These are phyloP conservation scores for Drosophila novamexicana DNA, from an alignment of 1,140 invertebrate species.

Conservation along the genomic window DNA sequence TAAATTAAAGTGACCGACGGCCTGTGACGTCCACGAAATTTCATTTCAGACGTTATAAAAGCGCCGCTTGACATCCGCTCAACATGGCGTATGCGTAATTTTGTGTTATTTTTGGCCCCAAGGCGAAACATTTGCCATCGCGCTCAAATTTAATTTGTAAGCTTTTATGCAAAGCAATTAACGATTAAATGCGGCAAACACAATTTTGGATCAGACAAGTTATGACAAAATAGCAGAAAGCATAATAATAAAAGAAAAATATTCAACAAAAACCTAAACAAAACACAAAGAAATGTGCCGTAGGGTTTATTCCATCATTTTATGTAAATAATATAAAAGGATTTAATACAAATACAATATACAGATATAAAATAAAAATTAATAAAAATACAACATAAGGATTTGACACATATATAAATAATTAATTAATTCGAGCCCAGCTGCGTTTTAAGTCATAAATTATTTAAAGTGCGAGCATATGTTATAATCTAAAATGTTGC, in stretches of 20 bases:
- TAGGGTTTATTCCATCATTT: too few relatives aligned
- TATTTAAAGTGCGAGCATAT: too few relatives aligned
- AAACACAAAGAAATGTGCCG: too few relatives aligned
- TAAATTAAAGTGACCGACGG: constrained; percentile 18
- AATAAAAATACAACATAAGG: too few relatives aligned
- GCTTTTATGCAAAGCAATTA: constrained; percentile 13
- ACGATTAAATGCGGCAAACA: neutral
- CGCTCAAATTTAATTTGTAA: constrained; percentile 8
- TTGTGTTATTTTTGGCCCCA: neutral
- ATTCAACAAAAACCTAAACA: neutral
- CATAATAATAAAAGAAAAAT: neutral
- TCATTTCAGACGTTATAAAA: constrained; percentile 14
- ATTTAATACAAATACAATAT: too few relatives aligned
- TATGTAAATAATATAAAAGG: too few relatives aligned
- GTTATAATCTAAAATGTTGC: too few relatives aligned
- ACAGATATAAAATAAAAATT: too few relatives aligned
- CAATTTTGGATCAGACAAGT: constrained; percentile 5
- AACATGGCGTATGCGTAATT: constrained; percentile 39
- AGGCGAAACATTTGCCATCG: neutral
- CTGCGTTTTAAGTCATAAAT: too few relatives aligned
- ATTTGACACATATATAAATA: too few relatives aligned
- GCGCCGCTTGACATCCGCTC: constrained; percentile 5
- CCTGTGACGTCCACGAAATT: neutral
- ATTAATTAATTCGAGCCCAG: too few relatives aligned
- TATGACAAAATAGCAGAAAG: neutral